Base-by-base conservation (phyloP, 1,140 invertebrate species). In the Aleiodes sp. region DNA sequence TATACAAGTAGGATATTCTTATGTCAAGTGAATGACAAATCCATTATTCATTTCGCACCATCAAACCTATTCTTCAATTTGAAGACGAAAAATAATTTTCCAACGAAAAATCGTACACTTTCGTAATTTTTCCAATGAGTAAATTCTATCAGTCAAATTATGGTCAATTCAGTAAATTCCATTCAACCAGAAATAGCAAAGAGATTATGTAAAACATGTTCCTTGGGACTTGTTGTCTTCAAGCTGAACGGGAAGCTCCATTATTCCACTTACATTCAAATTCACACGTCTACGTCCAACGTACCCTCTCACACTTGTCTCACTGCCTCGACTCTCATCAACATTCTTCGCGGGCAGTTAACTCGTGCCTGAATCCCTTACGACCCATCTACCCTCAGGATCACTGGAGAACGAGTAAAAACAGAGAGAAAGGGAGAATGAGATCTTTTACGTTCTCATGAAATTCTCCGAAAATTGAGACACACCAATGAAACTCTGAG, bases 291-390 rank as follows among this genome's bases (percentile, higher is more conserved):
- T 52, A 52, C 26, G 46, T 52, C 16, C 46, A 24, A 24, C 12
- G 19, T 24, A 52, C 16, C 21, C n/a, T 12, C 21, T 16, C 39
- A 43, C 39, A 24, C 16, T 52, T 52, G 62, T 33, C n/a, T n/a
- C n/a, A n/a, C n/a, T n/a, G 59, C 52, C 64, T 62, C 60, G 60
- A 16, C 59, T 37, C 72, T 76, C 72, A 76, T 76, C 74, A 68
- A 71, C 65, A 76, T 76, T 76, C 74, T 72, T 72, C 68, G 62
- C 64, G 61, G 60, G 28, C 60, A 72, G 70, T 70, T 72, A 71
- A 37, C 60, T 70, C 74, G 74, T 75, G 73, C 71, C 69, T 41
- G 61, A 62, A 52, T 52, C 46, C 46, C 21, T 52, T 24, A 52
- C 46, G 46, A 52, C 19, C 46, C 46, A 52, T 52, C 46, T 52